These are phyloP conservation scores for Parascotia fuliginaria DNA, from an alignment of 2,888 invertebrate species.

Conservation along the genomic window DNA sequence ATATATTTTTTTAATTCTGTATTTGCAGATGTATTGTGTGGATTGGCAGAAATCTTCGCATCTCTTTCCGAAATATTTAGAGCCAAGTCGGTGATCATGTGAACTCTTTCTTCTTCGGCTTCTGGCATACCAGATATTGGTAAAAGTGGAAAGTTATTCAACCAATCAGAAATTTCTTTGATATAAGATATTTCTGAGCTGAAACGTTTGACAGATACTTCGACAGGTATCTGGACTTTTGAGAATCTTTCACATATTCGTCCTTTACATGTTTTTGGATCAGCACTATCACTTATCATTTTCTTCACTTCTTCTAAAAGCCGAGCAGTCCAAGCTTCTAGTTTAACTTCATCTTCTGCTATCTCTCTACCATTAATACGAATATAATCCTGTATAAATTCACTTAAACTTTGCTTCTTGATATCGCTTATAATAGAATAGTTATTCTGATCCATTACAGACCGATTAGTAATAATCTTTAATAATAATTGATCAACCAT, in stretches of 20 bases:
- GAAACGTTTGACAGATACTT: constrained; percentile 50
- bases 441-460: background rate
- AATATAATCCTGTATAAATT: constrained; percentile 61
- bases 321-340: constrained; percentile 60
- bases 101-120: constrained; percentile 38
- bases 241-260: constrained; percentile 50
- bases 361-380: constrained; percentile 52
- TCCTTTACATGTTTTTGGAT: constrained; percentile 37
- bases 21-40: constrained; percentile 34
- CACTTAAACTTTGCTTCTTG: constrained; percentile 50
- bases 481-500: constrained; percentile 49
- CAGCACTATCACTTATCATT: constrained; percentile 42
- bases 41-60: constrained; percentile 24
- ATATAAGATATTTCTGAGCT: constrained; percentile 55
- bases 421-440: constrained; percentile 17
- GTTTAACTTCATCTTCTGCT: constrained; percentile 57
- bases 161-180: constrained; percentile 66
- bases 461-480: constrained; percentile 37
- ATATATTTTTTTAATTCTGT: constrained; percentile 50
- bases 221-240: constrained; percentile 42
- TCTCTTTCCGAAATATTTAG: constrained; percentile 53
- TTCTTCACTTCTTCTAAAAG: constrained; percentile 58
- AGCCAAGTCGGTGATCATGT: constrained; percentile 58
- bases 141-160: constrained; percentile 61
- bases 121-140: constrained; percentile 37